Base-by-base conservation (phyloP, 2,888 invertebrate species). In the Temnothorax ravouxi region DNA sequence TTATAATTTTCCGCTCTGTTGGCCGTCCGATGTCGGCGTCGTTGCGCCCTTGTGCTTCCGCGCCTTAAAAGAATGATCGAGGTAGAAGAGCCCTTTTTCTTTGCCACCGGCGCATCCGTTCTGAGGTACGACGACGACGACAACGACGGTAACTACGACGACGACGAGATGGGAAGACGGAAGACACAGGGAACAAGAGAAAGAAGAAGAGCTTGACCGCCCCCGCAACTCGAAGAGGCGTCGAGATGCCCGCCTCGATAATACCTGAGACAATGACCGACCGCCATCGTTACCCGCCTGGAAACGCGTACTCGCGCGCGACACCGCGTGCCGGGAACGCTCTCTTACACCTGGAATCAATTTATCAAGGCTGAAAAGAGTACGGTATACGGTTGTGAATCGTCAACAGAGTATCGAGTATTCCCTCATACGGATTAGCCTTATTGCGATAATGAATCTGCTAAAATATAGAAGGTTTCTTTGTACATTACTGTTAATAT, bases 1-100 rank as follows among this genome's bases (percentile, higher is more conserved):
- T 94, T 94, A 94, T 94, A 94, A 94, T 94, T 94, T 94, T 94
- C 94, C 94, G 94, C 91, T 93, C 88, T 90, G 83, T 86, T 83
- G 87, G 88, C 87, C 85, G 87, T 79, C 84, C 84, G 80, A 74
- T 79, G 86, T 67, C 15, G 79, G 80, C 85, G 83, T 82, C 79
- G 80, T 88, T 85, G 77, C 85, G 86, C 87, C 86, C 88, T 88
- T 90, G 91, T 91, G 88, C 88, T 88, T 81, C 85, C 85, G 83
- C 86, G 88, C 84, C 91, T 92, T 92, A 89, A 93, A 91, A 93
- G 91, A 94, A 93, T 93, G 84, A 90, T 84, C 80, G 86, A 83
- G 83, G 82, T 71, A 67, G 69, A 66, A 47, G 66, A 83, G 29
- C 11, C 61, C 86, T 87, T 87, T 87, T 88, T 87, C 84, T 88